These are phyloP conservation scores for Drosophila ironensis DNA, from an alignment of 1,140 invertebrate species.

Conservation along the genomic window DNA sequence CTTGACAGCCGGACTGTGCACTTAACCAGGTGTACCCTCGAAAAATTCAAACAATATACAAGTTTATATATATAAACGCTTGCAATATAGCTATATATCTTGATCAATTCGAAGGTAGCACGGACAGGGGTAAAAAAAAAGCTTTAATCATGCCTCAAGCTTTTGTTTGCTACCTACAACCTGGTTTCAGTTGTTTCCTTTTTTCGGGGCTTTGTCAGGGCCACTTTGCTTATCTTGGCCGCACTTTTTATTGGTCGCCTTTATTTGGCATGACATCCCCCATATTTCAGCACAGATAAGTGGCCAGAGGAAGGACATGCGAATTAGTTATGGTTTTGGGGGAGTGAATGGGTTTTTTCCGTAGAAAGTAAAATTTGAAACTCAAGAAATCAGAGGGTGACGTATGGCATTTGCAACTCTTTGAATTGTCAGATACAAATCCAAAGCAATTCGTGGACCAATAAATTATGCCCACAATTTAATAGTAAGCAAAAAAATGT, in stretches of 20 bases:
- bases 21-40: slow-evolving; percentile 35
- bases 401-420: neutral
- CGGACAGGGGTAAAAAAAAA: slow-evolving; percentile 3
- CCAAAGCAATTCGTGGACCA: neutral
- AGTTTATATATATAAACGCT: neutral
- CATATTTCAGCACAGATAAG: slow-evolving; percentile 70
- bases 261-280: slow-evolving; percentile 64
- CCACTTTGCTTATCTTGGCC: slow-evolving; percentile 72
- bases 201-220: slow-evolving; percentile 25
- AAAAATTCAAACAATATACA: slow-evolving; percentile 1
- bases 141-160: slow-evolving; percentile 46
- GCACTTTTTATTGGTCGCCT: slow-evolving; percentile 69
- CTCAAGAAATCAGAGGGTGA: neutral
- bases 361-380: neutral
- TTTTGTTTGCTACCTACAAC: slow-evolving; percentile 36
- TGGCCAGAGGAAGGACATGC: slow-evolving; percentile 59
- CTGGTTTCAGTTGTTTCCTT: slow-evolving; percentile 11
- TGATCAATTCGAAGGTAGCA: slow-evolving; percentile 38
- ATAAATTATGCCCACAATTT: slow-evolving; percentile 12
- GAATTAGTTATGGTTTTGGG: slow-evolving; percentile 56
- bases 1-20: slow-evolving; percentile 39
- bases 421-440: neutral
- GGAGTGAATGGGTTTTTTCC: neutral
- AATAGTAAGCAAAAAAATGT: slow-evolving; percentile 5
- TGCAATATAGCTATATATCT: slow-evolving; percentile 38